Base-by-base conservation (phyloP, 2,888 invertebrate species). In the Alsophila aescularia region DNA sequence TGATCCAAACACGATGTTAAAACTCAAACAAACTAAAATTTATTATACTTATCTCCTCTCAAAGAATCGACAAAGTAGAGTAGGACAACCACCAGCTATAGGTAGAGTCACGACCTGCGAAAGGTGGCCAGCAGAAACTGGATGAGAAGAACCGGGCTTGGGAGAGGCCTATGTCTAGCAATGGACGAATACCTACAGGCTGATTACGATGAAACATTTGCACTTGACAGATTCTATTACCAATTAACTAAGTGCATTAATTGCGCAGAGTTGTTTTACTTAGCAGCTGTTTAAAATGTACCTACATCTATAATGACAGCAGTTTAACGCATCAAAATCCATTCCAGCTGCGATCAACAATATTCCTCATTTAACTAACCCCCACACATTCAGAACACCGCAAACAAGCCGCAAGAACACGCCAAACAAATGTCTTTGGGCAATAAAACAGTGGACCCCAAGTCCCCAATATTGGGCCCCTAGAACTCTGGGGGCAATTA, bases 341-440 rank as follows among this genome's bases (percentile, higher is more conserved):
- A 43, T 49, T 40, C 31, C 49, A 40, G 50, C 41, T 24, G 21
- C 31, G n/a, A 52, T 34, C 27, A 42, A 45, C 36, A 52, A 27
- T 40, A 34, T 41, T 49, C 43, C 51, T 29, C 24, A 45, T 41
- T 45, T 40, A 21, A 47, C 18, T 39, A 13, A 52, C 35, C 45
- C 56, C 47, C 34, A 49, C 59, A 64, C 34, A 8, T 1, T 44
- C 36, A 47, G 18, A 48, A 60, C 55, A 66, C 64, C 69, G 73
- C 58, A 72, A 69, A 77, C 79, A 79, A 70, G 68, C 72, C 73
- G 39, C 73, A 68, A 82, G 82, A 81, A 39, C 55, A 56, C 3
- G 55, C 53, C 31, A 76, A 78, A 79, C 86, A 84, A 79, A 77
- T 85, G 85, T 72, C 72, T 66, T 15, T 55, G 58, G 48, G 54